Evolutionary conservation across 2,113 vertebrate species (phyloP).

Genomic region (Phalacrocorax pelagicus): DNA sequence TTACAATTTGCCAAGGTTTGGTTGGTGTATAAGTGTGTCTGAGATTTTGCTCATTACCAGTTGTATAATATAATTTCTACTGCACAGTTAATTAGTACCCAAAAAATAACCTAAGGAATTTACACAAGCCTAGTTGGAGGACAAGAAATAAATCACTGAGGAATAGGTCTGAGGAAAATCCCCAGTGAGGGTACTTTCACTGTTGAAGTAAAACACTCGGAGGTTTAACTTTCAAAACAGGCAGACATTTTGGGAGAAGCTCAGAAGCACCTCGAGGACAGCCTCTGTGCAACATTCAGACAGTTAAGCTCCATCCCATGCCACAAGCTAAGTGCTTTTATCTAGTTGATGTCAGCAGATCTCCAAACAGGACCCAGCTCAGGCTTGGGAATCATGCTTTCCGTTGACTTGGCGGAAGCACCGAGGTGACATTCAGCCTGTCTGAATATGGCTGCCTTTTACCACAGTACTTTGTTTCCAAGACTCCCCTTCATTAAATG

Average conservation of each 20-base stretch:
- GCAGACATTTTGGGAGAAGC: background rate
- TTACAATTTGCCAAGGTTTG: slow-evolving; percentile 49
- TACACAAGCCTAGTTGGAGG: slow-evolving; percentile 13
- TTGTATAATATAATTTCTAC: slow-evolving; percentile 51
- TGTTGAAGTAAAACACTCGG: background rate
- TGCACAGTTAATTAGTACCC: slow-evolving; percentile 56
- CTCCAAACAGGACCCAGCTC: background rate
- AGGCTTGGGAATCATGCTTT: background rate
- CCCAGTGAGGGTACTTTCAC: background rate
- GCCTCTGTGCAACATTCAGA: background rate
- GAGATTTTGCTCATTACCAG: slow-evolving; percentile 61
- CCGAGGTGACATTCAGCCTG: background rate
- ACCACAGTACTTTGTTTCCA: background rate
- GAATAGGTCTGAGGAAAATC: background rate
- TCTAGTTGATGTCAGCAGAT: background rate
- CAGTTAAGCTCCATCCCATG: background rate
- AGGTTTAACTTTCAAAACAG: slow-evolving; percentile 20
- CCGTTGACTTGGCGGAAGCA: background rate
- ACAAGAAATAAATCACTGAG: slow-evolving; percentile 38
- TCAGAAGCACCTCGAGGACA: background rate
- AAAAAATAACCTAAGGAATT: slow-evolving; percentile 53
- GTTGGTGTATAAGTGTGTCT: slow-evolving; percentile 20
- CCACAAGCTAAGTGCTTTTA: background rate
- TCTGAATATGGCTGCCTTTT: background rate
- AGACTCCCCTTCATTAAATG: background rate